A percentile compares a stretch with the other conserved stretches of the same genome.
These are phyloP conservation scores for Leucozona laternaria DNA, from an alignment of 2,888 invertebrate genomes.

Conservation along the genomic window DNA sequence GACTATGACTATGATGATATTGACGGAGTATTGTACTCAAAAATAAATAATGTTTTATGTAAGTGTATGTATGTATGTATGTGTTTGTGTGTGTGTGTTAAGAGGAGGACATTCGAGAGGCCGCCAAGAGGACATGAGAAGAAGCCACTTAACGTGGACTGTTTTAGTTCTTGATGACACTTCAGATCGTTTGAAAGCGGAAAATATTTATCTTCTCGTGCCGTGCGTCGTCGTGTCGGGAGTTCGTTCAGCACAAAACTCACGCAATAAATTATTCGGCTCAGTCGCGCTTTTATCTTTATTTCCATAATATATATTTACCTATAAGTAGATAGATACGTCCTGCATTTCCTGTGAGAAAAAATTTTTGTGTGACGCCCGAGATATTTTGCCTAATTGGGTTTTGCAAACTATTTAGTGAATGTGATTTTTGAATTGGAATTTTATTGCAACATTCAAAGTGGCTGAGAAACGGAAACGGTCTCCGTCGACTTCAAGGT, in stretches of 20 bases:
- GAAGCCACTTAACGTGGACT: constrained; percentile 83
- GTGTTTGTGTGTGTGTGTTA: constrained; percentile 59
- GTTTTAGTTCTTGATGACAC: constrained; percentile 84
- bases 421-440: constrained; percentile 57
- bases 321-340: too few species aligned
- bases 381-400: constrained; percentile 33
- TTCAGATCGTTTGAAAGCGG: constrained; percentile 81
- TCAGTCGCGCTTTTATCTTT: constrained; percentile 29
- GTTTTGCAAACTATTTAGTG: constrained; percentile 32
- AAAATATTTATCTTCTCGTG: constrained; percentile 73
- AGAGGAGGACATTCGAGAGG: constrained; percentile 76
- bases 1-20: constrained; percentile 40
- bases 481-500: constrained; percentile 81
- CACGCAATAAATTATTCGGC: constrained; percentile 58
- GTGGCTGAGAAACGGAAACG: constrained; percentile 83
- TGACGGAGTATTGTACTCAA: constrained; percentile 72
- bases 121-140: constrained; percentile 82
- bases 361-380: not conserved
- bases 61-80: constrained; percentile 22
- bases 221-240: constrained; percentile 42
- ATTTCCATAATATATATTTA: too few species aligned
- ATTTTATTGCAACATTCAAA: constrained; percentile 77
- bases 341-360: not conserved
- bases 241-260: constrained; percentile 33
- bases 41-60: constrained; percentile 71